phyloP scores from a whole-genome alignment of 2,888 invertebrate species.

The Epicampocera succincta region DNA sequence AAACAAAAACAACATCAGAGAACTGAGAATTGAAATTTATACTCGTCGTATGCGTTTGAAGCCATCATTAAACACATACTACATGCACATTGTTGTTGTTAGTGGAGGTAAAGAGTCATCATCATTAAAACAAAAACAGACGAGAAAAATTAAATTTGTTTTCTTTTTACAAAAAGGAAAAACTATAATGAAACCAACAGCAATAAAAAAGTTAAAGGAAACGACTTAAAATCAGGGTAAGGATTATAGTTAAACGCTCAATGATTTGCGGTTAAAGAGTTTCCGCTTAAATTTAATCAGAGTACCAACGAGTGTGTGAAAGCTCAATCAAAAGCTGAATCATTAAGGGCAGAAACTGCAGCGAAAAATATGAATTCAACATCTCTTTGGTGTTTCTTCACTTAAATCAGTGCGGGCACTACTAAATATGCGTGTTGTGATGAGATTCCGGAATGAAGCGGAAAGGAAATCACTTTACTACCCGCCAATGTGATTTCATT shows the following conservation, averaged over 20 bases:
- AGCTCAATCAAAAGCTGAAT: constrained; percentile 34
- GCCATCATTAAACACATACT: constrained; percentile 65
- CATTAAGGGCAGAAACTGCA: constrained; percentile 1
- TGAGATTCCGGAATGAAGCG: too few relatives aligned
- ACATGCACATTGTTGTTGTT: constrained; percentile 54
- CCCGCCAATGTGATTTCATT: too few relatives aligned
- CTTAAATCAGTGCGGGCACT: too few relatives aligned
- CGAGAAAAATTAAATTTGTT: constrained; percentile 8
- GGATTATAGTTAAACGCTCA: constrained; percentile 54
- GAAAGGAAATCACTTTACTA: too few relatives aligned
- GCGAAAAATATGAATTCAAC: neutral
- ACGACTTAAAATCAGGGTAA: constrained; percentile 66
- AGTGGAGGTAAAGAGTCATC: constrained; percentile 67
- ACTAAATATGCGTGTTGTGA: neutral
- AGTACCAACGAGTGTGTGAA: neutral
- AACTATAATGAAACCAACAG: constrained; percentile 57
- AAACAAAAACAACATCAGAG: neutral
- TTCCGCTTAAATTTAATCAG: constrained; percentile 44
- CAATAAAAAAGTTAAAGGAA: constrained; percentile 51
- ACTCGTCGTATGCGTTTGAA: constrained; percentile 22
- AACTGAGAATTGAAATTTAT: constrained; percentile 45
- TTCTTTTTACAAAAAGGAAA: constrained; percentile 47
- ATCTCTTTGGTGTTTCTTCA: too few relatives aligned
- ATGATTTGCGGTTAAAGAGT: constrained; percentile 48
- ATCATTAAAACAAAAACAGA: constrained; percentile 55